These are phyloP conservation scores for Listronotus bonariensis DNA, from an alignment of 1,140 invertebrate species.

Conservation along the genomic window DNA sequence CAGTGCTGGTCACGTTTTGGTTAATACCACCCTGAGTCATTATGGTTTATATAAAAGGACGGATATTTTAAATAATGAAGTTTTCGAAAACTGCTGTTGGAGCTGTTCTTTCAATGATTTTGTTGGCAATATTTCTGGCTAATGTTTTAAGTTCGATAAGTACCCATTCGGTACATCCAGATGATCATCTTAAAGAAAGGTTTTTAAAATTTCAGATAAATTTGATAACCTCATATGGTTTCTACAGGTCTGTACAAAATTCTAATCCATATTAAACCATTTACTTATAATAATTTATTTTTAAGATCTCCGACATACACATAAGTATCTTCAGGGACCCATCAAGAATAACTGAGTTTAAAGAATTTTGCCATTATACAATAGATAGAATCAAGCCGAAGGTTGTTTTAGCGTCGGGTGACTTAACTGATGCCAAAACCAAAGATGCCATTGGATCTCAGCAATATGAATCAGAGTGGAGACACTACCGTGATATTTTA, in stretches of 20 bases:
- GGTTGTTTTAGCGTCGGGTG: conserved; percentile 85
- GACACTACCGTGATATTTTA: conserved; percentile 75
- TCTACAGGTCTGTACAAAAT: conserved; percentile 66
- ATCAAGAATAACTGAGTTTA: conserved; percentile 74
- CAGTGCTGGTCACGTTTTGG: background rate
- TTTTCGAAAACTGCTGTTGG: conserved; percentile 58
- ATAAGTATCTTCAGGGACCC: conserved; percentile 84
- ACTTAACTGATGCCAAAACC: conserved; percentile 88
- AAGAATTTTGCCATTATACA: conserved; percentile 79
- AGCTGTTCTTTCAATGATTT: conserved; percentile 58
- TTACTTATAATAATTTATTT: conserved; percentile 14
- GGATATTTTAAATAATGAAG: conserved; percentile 55
- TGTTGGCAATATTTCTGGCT: conserved; percentile 62
- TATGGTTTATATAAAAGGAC: conserved; percentile 19
- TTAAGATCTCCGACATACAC: conserved; percentile 86
- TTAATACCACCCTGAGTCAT: background rate
- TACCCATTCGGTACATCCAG: conserved; percentile 50
- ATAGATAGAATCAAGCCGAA: conserved; percentile 75
- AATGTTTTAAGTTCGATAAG: conserved; percentile 62
- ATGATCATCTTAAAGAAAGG: conserved; percentile 34
- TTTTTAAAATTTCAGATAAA: conserved; percentile 58
- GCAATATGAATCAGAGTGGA: conserved; percentile 86
- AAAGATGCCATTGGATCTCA: conserved; percentile 77
- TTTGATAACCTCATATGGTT: conserved; percentile 73
- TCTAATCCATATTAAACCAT: background rate